These are phyloP conservation scores for Dasysyrphus albostriatus DNA, from an alignment of 2,888 invertebrate species.

Conservation along the genomic window DNA sequence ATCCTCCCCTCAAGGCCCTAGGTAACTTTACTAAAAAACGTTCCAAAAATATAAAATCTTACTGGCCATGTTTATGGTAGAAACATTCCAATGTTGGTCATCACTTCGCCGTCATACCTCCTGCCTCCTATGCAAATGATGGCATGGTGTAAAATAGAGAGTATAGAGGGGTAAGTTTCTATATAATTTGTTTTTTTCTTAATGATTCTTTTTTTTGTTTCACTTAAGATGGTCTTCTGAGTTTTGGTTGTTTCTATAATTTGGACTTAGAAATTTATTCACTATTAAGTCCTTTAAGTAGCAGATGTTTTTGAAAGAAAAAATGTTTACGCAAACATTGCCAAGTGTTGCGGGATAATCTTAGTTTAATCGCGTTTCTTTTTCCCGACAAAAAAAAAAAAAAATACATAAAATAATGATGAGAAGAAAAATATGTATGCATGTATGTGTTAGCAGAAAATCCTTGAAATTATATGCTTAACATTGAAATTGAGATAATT, in stretches of 20 bases:
- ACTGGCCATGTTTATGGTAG: too few relatives aligned
- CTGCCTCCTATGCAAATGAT: too few relatives aligned
- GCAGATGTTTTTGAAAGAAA: conserved; percentile 55
- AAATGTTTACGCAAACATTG: conserved; percentile 3
- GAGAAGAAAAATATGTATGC: neutral
- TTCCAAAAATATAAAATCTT: too few relatives aligned
- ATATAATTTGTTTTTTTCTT: neutral
- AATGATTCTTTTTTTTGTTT: conserved; percentile 9
- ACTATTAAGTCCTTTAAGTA: conserved; percentile 51
- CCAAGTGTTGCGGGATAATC: conserved; percentile 52
- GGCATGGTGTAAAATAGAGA: neutral
- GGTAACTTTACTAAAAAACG: too few relatives aligned
- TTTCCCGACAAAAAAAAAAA: neutral
- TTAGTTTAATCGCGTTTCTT: conserved; percentile 22
- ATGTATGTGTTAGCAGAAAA: neutral
- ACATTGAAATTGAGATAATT: neutral
- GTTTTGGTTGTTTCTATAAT: conserved; percentile 45
- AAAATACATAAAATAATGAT: neutral
- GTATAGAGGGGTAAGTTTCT: conserved; percentile 1
- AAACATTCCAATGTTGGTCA: too few relatives aligned
- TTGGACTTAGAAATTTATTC: conserved; percentile 60
- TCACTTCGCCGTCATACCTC: too few relatives aligned
- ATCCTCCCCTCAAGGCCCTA: too few relatives aligned
- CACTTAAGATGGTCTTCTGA: conserved; percentile 19
- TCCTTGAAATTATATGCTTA: too few relatives aligned